A percentile compares a stretch with the other conserved stretches of the same genome.
Evolutionary conservation across 2,888 invertebrate species (phyloP).

Genomic region (Amorpha juglandis): DNA sequence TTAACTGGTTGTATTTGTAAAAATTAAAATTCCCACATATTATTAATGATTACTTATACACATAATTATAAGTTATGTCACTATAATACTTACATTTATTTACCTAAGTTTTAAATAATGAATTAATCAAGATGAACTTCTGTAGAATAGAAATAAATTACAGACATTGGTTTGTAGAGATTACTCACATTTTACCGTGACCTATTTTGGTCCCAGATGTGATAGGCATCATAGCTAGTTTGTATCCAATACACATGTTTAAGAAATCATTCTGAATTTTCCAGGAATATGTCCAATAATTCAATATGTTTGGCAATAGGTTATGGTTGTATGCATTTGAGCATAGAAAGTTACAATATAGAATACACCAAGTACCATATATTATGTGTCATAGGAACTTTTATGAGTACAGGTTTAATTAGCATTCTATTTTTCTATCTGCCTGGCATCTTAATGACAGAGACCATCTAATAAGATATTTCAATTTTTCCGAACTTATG

Average conservation of each 20-base stretch:
- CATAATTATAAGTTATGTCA: background rate
- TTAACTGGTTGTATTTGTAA: too few relatives aligned
- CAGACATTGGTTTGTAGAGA: constrained; percentile 11
- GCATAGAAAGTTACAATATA: background rate
- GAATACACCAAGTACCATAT: background rate
- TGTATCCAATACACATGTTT: constrained; percentile 23
- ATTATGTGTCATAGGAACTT: background rate
- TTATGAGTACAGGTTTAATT: too few relatives aligned
- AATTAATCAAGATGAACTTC: background rate
- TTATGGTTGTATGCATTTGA: background rate
- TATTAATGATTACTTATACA: background rate
- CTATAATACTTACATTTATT: background rate
- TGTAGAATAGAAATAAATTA: constrained; percentile 10
- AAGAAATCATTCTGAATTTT: constrained; percentile 21
- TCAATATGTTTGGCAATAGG: background rate
- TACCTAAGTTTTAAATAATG: background rate
- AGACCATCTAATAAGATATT: too few relatives aligned
- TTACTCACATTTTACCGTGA: constrained; percentile 21
- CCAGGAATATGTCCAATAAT: constrained; percentile 20
- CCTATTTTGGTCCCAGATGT: constrained; percentile 25
- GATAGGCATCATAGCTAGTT: constrained; percentile 24
- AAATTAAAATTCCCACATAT: too few relatives aligned
- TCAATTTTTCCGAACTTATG: too few relatives aligned
- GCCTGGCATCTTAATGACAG: too few relatives aligned
- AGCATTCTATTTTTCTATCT: too few relatives aligned